Conservation (phyloP, 1,140 invertebrate species). For the Drosophila santomea region DNA sequence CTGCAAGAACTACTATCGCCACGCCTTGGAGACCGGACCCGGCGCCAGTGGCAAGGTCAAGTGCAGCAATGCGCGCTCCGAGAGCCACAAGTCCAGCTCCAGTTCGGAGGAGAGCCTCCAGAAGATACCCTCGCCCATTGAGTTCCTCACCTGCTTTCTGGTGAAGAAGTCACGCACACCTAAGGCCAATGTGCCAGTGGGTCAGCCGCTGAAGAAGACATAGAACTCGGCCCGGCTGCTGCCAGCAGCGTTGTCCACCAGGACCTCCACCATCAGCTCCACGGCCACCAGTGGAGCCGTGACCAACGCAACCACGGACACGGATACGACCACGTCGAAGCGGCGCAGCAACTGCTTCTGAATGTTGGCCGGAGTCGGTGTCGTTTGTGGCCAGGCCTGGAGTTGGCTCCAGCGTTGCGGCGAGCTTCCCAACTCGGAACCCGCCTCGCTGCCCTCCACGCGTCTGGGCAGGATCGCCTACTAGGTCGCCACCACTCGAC, state of each 20-base stretch:
- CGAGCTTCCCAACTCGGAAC: constrained; percentile 71
- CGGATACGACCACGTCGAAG: constrained; percentile 50
- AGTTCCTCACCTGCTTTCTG: constrained; percentile 81
- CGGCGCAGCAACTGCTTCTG: constrained; percentile 78
- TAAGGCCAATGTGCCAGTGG: constrained; percentile 37
- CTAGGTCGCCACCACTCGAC: constrained; percentile 40
- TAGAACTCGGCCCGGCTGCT: constrained; percentile 74
- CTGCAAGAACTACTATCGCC: constrained; percentile 80
- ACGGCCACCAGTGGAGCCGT: constrained; percentile 19
- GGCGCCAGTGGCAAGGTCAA: constrained; percentile 56
- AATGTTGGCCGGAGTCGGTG: constrained; percentile 79
- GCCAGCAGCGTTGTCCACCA: constrained; percentile 34
- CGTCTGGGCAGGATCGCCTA: constrained; percentile 69
- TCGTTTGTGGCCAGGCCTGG: constrained; percentile 68
- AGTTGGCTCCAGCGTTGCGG: constrained; percentile 73
- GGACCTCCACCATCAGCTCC: constrained; percentile 37
- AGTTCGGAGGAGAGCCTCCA: constrained; percentile 80
- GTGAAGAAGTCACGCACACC: constrained; percentile 74
- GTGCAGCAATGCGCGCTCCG: constrained; percentile 61
- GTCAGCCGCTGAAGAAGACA: constrained; percentile 59
- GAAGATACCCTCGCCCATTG: constrained; percentile 79
- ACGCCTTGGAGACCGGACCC: constrained; percentile 63
- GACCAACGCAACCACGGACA: constrained; percentile 7
- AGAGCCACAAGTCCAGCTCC: constrained; percentile 64
- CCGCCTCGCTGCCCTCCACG: constrained; percentile 60